These are phyloP conservation scores for Hippocampus guttulatus DNA, from an alignment of 2,113 vertebrate genomes.

Conservation along the genomic window DNA sequence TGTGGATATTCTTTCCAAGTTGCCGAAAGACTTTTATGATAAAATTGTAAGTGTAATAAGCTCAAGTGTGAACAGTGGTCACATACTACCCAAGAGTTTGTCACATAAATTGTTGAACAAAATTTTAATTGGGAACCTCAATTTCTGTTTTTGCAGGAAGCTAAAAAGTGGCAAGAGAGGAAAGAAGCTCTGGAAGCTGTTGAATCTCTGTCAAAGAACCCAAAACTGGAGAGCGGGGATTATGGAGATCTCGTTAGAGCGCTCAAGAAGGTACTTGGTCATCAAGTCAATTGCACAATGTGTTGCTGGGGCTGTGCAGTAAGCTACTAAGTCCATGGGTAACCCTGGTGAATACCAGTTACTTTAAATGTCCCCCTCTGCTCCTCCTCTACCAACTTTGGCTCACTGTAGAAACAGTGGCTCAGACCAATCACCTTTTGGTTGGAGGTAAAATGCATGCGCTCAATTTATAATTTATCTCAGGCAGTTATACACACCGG, in stretches of 20 bases:
- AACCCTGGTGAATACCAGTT: not conserved
- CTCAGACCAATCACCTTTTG: no score
- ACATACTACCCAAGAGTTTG: not conserved
- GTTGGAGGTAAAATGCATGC: not conserved
- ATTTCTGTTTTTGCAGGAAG: conserved; percentile 76
- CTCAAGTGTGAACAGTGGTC: not conserved
- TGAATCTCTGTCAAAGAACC: conserved; percentile 86
- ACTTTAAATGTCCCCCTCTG: not conserved
- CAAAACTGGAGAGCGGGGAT: conserved; percentile 91
- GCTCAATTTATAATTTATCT: not conserved
- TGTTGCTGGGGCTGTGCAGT: not conserved
- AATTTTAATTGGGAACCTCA: not conserved
- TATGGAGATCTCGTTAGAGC: conserved; percentile 91
- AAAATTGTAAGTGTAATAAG: conserved; percentile 84
- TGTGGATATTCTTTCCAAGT: conserved; percentile 92
- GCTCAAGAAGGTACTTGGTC: conserved; percentile 84
- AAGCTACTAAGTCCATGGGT: not conserved
- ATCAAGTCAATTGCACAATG: no score
- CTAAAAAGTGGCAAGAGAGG: conserved; percentile 99
- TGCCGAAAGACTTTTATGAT: conserved; percentile 98
- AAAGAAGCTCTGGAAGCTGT: conserved; percentile 93
- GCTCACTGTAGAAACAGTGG: no score
- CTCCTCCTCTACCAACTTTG: no score
- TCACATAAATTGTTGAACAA: not conserved
- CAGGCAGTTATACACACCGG: not conserved